Base-by-base conservation (phyloP, 64 coral and sea anemone genomes). In the Pocillopora damicornis region DNA sequence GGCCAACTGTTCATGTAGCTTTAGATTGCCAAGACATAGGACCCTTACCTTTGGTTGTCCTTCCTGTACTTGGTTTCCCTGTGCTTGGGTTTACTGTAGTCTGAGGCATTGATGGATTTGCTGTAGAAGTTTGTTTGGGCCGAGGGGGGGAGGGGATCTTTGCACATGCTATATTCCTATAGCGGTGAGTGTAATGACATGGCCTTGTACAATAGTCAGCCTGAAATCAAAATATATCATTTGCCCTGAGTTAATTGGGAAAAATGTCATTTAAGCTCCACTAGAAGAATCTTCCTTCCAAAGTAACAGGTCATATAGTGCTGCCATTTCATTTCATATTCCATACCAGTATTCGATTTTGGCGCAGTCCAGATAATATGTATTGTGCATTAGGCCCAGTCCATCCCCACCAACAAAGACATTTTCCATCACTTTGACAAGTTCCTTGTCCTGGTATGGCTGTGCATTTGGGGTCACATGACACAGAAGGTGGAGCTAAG, bases 371-470 rank as follows among this genome's bases (percentile, higher is more conserved):
- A 30, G 57, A 75, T 45, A 22, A 74, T 13, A 86, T 57, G 73
- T 88, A 88, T 36, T 11, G 15, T 30, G 73, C 86, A 77, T 76
- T 62, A 37, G 58, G 86, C 22, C 86, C 86, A 73, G 88, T 90
- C 87, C 87, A 89, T 22, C 87, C 87, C 88, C 79, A 90, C 78
- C 88, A 81, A 42, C 88, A 90, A 15, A 91, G 69, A 77, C 81
- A 86, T 16, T 60, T 65, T 45, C 89, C 89, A 71, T 78, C 37
- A 20, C 20, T 34, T 59, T 23, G 74, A 86, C 89, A 91, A 26
- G 26, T 71, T 15, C 89, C 89, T 17, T 86, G 60, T 2, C 80
- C 36, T 7, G 42, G 42, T 51, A 51, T 51, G 2, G 23, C 35
- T n/a, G 2, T 42, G 60, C 86, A 88, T 15, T 45, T 75, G 74